Evolutionary conservation across 2,888 invertebrate genomes (phyloP), one percentile per base, ranked within the genome.

Genomic region (Glyphotaelius pellucidus): DNA sequence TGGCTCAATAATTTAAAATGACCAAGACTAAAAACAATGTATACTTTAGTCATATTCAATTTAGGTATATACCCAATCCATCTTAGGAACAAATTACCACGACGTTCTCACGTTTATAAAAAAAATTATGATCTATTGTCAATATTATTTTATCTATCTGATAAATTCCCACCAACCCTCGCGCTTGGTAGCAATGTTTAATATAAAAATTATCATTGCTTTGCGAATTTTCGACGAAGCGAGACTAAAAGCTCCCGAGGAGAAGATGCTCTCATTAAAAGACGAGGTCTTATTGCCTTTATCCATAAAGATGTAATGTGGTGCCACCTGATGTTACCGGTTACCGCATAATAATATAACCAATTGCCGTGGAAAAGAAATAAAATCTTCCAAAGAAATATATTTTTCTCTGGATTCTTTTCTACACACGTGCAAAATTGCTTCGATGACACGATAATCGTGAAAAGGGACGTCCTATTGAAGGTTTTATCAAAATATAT

Each of bases 301-400:
- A 90, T 92, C 90, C 92, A 92, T 92, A 92, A 92, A 92, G 92
- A 92, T 92, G 92, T 92, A 90, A 42, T 67, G 85, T 42, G 90
- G 52, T 81, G 35, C 84, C 92, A 92, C 92, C 92, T 92, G 92
- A 67, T 92, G 92, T 81, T 81, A 31, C 47, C 42, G 91, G 42
- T 42, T 42, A 42, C 42, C 42, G 91, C 90, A 85, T 90, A 67
- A 67, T 67, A 67, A 67, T 67, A 92, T 86, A n/a, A 42, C 86
- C 86, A 86, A 86, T 86, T 86, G 86, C 42, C 86, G 42, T n/a
- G 47, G 86, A 86, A 86, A 86, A 86, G 30, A 38, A 86, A 86
- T 86, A 86, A 86, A 83, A 83, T 11, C 3, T 9, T 25, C 83
- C 25, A 35, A 25, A 25, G 35, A 83, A 83, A 83, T 38, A 35